These are phyloP conservation scores for Misgurnus mizolepis DNA, from an alignment of 2,113 vertebrate species.

Conservation along the genomic window DNA sequence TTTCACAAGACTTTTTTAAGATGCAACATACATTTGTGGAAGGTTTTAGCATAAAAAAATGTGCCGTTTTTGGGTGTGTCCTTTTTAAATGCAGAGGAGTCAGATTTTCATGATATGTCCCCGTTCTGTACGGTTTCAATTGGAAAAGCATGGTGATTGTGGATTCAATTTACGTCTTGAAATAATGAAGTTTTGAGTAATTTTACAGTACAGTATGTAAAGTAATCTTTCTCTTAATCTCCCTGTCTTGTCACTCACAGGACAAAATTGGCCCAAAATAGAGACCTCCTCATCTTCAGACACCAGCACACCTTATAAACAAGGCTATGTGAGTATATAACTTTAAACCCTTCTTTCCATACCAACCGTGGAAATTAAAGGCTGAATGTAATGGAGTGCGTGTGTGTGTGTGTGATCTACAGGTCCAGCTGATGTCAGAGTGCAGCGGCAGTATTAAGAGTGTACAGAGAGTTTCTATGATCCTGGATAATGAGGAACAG, in stretches of 20 bases:
- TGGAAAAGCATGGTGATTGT: too few species aligned
- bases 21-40: too few species aligned
- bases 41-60: too few species aligned
- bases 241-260: conserved; percentile 61
- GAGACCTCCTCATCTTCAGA: conserved; percentile 66
- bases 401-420: conserved; percentile 23
- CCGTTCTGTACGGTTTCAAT: too few species aligned
- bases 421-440: conserved; percentile 75
- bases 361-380: not conserved
- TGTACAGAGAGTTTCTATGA: conserved; percentile 69
- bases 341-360: not conserved
- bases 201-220: too few species aligned
- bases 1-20: too few species aligned
- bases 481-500: conserved; percentile 69
- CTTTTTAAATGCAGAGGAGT: too few species aligned
- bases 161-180: too few species aligned
- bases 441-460: conserved; percentile 72
- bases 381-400: not conserved
- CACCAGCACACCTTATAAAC: conserved; percentile 80
- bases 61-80: too few species aligned
- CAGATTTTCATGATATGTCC: too few species aligned
- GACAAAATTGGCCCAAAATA: conserved; percentile 74
- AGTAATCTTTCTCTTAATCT: not conserved
- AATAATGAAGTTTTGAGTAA: too few species aligned
- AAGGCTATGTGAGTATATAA: conserved; percentile 79